Percentiles rank a stretch among this genome's conserved stretches.
These are phyloP conservation scores for Pristionchus arcanus DNA, from an alignment of 2,888 invertebrate genomes.

Conservation along the genomic window DNA sequence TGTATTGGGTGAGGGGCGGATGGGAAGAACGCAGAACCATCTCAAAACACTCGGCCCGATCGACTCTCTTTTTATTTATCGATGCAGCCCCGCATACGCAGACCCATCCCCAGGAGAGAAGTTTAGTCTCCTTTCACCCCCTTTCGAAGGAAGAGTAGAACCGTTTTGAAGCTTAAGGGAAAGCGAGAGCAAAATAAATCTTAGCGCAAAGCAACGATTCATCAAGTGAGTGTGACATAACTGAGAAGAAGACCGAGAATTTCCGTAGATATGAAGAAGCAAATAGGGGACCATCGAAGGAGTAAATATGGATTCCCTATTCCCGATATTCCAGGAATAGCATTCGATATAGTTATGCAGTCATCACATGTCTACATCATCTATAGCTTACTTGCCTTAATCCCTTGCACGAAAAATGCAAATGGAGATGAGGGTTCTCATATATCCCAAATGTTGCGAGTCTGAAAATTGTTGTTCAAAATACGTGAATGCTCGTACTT, in stretches of 20 bases:
- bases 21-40: constrained; percentile 30
- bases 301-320: not conserved
- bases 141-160: not conserved
- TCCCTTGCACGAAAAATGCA: no score
- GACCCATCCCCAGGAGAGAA: constrained; percentile 27
- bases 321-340: not conserved
- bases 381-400: not conserved
- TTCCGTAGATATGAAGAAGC: not conserved
- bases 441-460: no score
- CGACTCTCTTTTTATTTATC: constrained; percentile 38
- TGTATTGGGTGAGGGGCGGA: constrained; percentile 32
- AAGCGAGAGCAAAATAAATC: constrained; percentile 40
- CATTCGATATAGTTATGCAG: not conserved
- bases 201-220: constrained; percentile 42
- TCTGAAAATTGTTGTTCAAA: no score
- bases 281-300: not conserved
- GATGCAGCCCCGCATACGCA: not conserved
- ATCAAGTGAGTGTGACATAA: constrained; percentile 45
- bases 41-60: constrained; percentile 35
- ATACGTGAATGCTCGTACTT: no score
- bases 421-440: no score
- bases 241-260: not conserved
- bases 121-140: constrained; percentile 15
- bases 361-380: not conserved
- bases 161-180: constrained; percentile 36